Percentiles rank a stretch among this genome's conserved stretches.
Evolutionary conservation across 2,113 vertebrate species (phyloP).

Genomic region (Myrmecobius fasciatus): DNA sequence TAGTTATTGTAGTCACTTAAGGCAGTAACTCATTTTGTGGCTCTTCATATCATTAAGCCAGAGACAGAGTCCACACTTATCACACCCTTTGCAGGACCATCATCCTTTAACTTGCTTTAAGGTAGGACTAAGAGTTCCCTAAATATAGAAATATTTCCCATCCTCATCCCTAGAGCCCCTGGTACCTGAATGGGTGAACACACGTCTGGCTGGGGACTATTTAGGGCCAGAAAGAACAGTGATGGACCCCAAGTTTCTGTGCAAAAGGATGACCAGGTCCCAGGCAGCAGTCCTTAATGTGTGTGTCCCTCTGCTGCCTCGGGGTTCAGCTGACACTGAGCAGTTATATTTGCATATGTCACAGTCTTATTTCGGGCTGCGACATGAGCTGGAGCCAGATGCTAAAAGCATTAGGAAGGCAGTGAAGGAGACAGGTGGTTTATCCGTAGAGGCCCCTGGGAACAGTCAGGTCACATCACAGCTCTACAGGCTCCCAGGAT

Average conservation of each 20-base stretch:
- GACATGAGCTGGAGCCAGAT: constrained; percentile 79
- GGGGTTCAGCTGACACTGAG: constrained; percentile 70
- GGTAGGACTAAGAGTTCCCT: background rate
- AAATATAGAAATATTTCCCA: background rate
- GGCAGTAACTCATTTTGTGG: background rate
- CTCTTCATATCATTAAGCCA: background rate
- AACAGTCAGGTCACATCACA: constrained; percentile 1
- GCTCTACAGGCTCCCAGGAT: background rate
- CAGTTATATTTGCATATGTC: constrained; percentile 71
- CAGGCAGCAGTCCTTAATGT: constrained; percentile 23
- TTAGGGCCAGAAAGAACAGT: background rate
- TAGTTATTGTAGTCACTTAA: background rate
- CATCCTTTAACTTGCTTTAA: constrained; percentile 1
- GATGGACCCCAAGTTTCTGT: background rate
- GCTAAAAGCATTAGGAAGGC: constrained; percentile 56
- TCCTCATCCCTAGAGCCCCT: constrained; percentile 14
- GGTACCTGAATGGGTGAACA: constrained; percentile 68
- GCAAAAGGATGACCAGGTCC: background rate
- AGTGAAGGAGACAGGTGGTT: constrained; percentile 72
- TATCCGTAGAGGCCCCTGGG: constrained; percentile 50
- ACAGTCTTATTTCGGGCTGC: constrained; percentile 85
- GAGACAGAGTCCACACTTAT: background rate
- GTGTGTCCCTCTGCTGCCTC: constrained; percentile 31
- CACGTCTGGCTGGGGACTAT: constrained; percentile 5
- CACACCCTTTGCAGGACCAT: background rate